A percentile compares a stretch with the other conserved stretches of the same genome.
Evolutionary conservation across 2,888 invertebrate species (phyloP).

Genomic region (Drosophila neotestacea): DNA sequence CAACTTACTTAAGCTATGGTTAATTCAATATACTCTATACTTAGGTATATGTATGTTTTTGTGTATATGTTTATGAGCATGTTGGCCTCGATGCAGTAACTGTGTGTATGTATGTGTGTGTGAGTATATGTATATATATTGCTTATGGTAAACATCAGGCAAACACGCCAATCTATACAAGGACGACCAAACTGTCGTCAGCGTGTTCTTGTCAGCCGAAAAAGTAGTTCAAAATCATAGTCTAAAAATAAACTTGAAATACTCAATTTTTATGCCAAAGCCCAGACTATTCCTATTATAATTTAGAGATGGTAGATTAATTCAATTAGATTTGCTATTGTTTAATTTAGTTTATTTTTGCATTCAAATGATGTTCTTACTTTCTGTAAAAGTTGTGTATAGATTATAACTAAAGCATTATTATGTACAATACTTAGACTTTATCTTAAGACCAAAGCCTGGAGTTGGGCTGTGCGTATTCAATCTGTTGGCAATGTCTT

Average conservation of each 20-base stretch:
- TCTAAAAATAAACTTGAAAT: constrained; percentile 21
- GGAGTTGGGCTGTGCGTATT: constrained; percentile 27
- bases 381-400: constrained; percentile 13
- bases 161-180: constrained; percentile 73
- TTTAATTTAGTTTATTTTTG: neutral
- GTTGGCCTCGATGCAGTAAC: constrained; percentile 37
- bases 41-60: constrained; percentile 19
- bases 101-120: constrained; percentile 21
- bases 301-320: neutral
- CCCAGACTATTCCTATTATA: constrained; percentile 17
- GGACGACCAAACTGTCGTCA: constrained; percentile 48
- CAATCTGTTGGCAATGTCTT: constrained; percentile 21
- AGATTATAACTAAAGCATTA: constrained; percentile 45
- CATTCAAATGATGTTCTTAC: constrained; percentile 30
- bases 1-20: constrained; percentile 67
- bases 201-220: constrained; percentile 58
- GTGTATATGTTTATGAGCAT: constrained; percentile 26
- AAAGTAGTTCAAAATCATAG: constrained; percentile 40
- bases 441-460: constrained; percentile 31
- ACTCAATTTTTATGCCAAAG: constrained; percentile 8
- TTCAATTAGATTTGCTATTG: neutral
- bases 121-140: constrained; percentile 73
- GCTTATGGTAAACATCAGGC: constrained; percentile 84
- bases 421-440: constrained; percentile 48
- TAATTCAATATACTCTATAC: constrained; percentile 39